Evolutionary conservation across 1,140 invertebrate species (phyloP), one percentile per base, ranked within the genome.

Genomic region (Drosophila dunni): DNA sequence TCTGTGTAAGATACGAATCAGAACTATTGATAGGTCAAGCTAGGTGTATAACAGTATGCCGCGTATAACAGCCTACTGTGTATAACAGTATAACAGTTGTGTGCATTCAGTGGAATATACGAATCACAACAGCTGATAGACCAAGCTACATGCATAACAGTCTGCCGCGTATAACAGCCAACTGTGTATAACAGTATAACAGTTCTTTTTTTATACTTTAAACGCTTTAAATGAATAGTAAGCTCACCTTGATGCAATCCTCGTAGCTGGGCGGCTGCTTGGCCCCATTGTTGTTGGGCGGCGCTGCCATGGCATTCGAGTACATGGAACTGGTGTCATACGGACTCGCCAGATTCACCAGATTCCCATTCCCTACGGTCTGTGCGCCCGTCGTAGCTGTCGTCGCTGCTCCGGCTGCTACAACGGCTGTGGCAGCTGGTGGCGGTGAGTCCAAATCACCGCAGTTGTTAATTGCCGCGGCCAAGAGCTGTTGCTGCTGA

Each of bases 181-280:
- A 9, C 10, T 10, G 36, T 7, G 34, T 9, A 36, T 36, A 36
- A 36, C 34, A 36, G 34, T 38, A 38, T 38, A 38, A 38, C 36
- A 38, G 36, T 38, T 9, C 33, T 6, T 33, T 51, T 11, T 11
- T 53, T 15, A 5, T 7, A 7, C n/a, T 20, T 20, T 20, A 20
- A 20, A 2, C 17, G 17, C 17, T 20, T 20, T 0, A 20, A 20
- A 1, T 20, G 2, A 20, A 20, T 2, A 13, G 9, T 2, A 11
- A 15, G 79, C 70, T 75, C 90, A 94, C 94, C 93, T 97, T 97
- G 82, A 97, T 95, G 89, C 96, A 97, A 83, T 98, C 97, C 89
- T 98, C 97, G 92, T 97, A 97, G 60, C 96, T 95, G 13, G 97
- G 97, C 17, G 96, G 96, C 90, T 97, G 96, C 79, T 97, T 91